Evolutionary conservation across 2,797 vertebrate genomes (phyloP).

Genomic region (Anguilla pacifica): DNA sequence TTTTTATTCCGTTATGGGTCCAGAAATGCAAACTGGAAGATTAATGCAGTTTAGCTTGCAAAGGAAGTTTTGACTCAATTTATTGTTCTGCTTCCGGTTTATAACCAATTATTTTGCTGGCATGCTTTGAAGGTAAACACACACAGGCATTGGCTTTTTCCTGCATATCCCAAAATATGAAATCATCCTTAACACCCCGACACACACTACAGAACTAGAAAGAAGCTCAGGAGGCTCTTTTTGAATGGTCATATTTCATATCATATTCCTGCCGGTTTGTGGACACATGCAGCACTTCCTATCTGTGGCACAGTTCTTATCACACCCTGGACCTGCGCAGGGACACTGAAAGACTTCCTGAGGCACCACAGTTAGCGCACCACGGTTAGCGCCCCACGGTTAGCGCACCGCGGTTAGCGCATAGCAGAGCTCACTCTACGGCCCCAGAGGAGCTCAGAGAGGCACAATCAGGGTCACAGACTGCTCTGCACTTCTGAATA

Average conservation of each 20-base stretch:
- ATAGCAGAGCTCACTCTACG: not conserved
- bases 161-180: not conserved
- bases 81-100: not conserved
- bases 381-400: not conserved
- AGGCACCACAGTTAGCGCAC: not conserved
- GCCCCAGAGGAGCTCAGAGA: not conserved
- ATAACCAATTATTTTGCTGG: not conserved
- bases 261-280: not conserved
- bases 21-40: not conserved
- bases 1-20: not conserved
- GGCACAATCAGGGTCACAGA: constrained; percentile 7
- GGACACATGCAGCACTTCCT: constrained; percentile 1
- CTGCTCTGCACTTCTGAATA: not conserved
- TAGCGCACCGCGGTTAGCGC: not conserved
- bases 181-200: not conserved
- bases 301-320: constrained; percentile 11
- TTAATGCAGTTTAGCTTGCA: not conserved
- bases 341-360: not conserved
- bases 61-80: not conserved
- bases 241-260: not conserved
- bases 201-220: not conserved
- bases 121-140: not conserved
- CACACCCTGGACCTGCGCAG: not conserved
- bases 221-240: not conserved
- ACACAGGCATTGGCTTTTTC: not conserved